Conservation (phyloP, 2,888 invertebrate genomes). For the Agonopterix heracliana region DNA sequence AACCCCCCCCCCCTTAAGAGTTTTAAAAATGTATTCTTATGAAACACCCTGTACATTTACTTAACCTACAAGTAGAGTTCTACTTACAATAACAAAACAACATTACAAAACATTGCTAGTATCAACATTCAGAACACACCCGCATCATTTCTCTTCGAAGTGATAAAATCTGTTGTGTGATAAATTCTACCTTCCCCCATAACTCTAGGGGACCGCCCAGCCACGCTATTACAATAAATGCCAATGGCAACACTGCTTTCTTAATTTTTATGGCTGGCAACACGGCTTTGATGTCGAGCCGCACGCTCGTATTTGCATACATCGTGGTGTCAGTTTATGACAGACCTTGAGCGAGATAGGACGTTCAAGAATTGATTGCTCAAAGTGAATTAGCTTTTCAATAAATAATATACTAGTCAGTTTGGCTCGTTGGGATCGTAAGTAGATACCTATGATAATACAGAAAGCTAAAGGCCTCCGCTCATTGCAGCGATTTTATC, state of each 20-base stretch:
- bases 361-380: background rate
- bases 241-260: slow-evolving; percentile 5
- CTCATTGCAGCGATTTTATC: too few species aligned
- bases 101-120: too few species aligned
- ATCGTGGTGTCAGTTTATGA: slow-evolving; percentile 8
- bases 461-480: too few species aligned
- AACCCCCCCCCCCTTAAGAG: too few species aligned
- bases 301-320: slow-evolving; percentile 12
- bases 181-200: background rate
- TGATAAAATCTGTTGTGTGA: slow-evolving; percentile 1
- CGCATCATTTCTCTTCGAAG: slow-evolving; percentile 1
- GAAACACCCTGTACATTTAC: too few species aligned
- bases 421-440: too few species aligned
- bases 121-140: background rate
- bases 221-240: slow-evolving; percentile 2
- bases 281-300: slow-evolving; percentile 9
- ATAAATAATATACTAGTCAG: too few species aligned
- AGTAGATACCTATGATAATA: too few species aligned
- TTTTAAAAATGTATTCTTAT: too few species aligned
- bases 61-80: too few species aligned
- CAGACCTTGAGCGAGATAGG: background rate
- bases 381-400: too few species aligned
- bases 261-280: slow-evolving; percentile 17
- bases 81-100: too few species aligned
- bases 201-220: slow-evolving; percentile 3